Evolutionary conservation across 2,113 vertebrate genomes (phyloP).

Genomic region (Malurus melanocephalus): DNA sequence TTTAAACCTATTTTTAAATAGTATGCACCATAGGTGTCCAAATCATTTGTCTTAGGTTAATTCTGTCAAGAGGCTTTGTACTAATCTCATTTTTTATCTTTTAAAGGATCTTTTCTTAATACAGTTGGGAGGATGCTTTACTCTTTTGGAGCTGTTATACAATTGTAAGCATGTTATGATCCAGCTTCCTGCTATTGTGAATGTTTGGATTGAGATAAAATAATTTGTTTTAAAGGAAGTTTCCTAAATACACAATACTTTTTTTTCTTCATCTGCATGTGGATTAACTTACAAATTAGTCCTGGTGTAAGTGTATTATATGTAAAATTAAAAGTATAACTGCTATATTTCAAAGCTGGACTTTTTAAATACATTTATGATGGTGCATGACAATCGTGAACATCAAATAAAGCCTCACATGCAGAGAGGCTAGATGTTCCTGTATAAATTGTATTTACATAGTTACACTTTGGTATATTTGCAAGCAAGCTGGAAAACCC

Average conservation of each 20-base stretch:
- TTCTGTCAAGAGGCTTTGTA: neutral
- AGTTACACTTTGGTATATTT: neutral
- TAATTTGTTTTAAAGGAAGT: constrained; percentile 38
- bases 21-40: neutral
- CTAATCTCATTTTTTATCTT: constrained; percentile 24
- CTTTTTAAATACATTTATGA: neutral
- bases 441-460: neutral
- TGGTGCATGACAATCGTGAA: neutral
- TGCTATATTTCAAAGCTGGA: neutral
- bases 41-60: neutral
- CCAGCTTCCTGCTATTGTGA: constrained; percentile 67
- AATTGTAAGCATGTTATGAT: constrained; percentile 5
- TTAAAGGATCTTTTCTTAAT: constrained; percentile 38
- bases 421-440: neutral
- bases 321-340: neutral
- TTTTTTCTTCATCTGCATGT: neutral
- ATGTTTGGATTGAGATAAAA: constrained; percentile 31
- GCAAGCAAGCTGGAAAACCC: constrained; percentile 6
- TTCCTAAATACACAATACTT: neutral
- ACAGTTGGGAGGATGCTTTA: neutral
- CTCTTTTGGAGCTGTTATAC: constrained; percentile 16
- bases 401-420: neutral
- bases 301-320: neutral
- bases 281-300: neutral
- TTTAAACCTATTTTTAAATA: neutral